Conservation (phyloP, 2,888 invertebrate species). For the Aleiodes leptofemur region DNA sequence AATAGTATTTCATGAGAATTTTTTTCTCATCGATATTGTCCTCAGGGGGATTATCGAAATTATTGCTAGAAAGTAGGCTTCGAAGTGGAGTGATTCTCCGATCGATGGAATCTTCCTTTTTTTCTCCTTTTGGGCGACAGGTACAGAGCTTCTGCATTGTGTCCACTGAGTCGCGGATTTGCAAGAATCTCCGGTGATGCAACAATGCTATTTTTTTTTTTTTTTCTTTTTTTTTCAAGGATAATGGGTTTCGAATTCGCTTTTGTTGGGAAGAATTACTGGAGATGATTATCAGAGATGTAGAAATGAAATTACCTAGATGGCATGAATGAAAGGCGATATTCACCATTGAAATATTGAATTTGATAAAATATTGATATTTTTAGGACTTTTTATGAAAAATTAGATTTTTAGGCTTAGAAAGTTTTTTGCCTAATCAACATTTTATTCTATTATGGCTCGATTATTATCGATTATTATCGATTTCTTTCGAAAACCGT, state of each 20-base stretch:
- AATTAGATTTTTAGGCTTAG: too few species aligned
- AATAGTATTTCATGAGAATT: slow-evolving; percentile 16
- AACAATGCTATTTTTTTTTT: slow-evolving; percentile 2
- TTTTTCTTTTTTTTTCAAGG: not conserved
- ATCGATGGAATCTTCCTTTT: slow-evolving; percentile 3
- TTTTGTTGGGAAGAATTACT: slow-evolving; percentile 3
- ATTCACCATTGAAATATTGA: too few species aligned
- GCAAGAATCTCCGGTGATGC: slow-evolving; percentile 10
- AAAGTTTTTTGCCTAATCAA: too few species aligned
- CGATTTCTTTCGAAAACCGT: too few species aligned
- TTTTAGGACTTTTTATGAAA: too few species aligned
- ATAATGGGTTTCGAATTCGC: slow-evolving; percentile 10
- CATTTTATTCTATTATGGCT: too few species aligned
- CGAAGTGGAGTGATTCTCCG: not conserved
- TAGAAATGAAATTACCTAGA: too few species aligned
- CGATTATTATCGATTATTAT: too few species aligned
- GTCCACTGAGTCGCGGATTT: not conserved
- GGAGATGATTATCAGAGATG: not conserved
- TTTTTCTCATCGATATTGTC: not conserved
- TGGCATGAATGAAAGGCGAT: too few species aligned
- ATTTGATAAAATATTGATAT: too few species aligned
- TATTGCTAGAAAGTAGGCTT: not conserved
- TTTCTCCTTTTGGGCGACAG: not conserved
- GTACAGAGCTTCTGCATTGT: slow-evolving; percentile 6
- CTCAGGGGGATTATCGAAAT: slow-evolving; percentile 14